Evolutionary conservation across 2,888 invertebrate species (phyloP), one percentile per base, ranked within the genome.

Genomic region (Ctenicera cuprea): DNA sequence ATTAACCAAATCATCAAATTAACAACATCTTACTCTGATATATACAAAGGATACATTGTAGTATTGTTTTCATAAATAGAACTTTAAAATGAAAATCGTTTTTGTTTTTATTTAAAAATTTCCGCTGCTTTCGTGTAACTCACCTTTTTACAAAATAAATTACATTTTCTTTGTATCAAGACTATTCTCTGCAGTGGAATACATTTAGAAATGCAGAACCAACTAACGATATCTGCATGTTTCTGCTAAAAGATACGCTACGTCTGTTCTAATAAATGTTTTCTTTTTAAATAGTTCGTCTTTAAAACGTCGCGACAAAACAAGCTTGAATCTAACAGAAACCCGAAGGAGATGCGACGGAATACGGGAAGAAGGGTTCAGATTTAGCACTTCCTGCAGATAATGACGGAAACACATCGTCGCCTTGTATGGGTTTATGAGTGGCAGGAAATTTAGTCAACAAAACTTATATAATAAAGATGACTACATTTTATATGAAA

Each of bases 351-450:
- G 48, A 62, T 48, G 59, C 62, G 30, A 16, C 50, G 22, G 45
- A 48, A 70, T 43, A 14, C 30, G 7, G 37, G 61, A 50, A 69
- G 70, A 70, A 63, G 70, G 45, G 62, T 20, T 14, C 41, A 70
- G 50, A 70, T 70, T 70, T 63, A 52, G 62, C 11, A 70, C 62
- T 70, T 70, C 62, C 70, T 70, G 70, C 14, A 70, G 70, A 70
- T 70, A 70, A 70, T 70, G 70, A 62, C 52, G 70, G 62, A 70
- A 70, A 70, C 70, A 70, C 70, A 62, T 70, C 62, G 38, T 22
- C 52, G 52, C 41, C 52, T 52, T 41, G 68, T 48, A 59, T 68
- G 37, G 62, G 64, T 64, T 64, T 48, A 45, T 48, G 64, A 64
- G 48, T 33, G 48, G 48, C 64, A 45, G 64, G 64, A 64, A 64